Evolutionary conservation across 2,113 vertebrate species (phyloP).

Genomic region (Oenanthe oenanthe): DNA sequence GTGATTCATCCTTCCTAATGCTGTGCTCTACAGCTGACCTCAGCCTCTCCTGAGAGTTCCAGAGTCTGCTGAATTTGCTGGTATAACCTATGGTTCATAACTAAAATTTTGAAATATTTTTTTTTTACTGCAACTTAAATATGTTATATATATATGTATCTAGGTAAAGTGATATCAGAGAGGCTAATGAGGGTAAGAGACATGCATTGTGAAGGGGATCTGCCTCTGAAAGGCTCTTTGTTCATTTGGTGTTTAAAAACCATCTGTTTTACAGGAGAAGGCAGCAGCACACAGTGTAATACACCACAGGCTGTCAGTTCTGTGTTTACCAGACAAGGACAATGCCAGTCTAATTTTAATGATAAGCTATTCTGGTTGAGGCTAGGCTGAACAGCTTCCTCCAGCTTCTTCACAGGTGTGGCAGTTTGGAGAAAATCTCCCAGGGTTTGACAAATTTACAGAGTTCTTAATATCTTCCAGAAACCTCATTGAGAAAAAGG

Average conservation of each 20-base stretch:
- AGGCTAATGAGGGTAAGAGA: neutral
- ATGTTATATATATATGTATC: neutral
- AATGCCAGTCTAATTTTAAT: neutral
- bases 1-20: slow-evolving; percentile 46
- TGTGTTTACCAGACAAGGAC: neutral
- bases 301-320: neutral
- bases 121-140: neutral
- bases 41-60: slow-evolving; percentile 31
- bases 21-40: slow-evolving; percentile 39
- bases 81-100: neutral
- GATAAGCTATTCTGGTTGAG: neutral
- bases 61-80: slow-evolving; percentile 44
- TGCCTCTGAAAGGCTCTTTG: neutral
- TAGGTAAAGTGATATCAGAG: neutral
- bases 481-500: neutral
- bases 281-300: neutral
- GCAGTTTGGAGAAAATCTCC: neutral
- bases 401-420: neutral
- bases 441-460: neutral
- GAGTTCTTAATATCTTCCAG: neutral
- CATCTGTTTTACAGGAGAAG: neutral
- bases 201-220: neutral
- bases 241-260: neutral
- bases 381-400: neutral
- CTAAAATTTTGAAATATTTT: neutral